Percentiles rank a stretch among this genome's conserved stretches.
These are phyloP conservation scores for Etheostoma spectabile DNA, from an alignment of 2,113 vertebrate species.

Conservation along the genomic window DNA sequence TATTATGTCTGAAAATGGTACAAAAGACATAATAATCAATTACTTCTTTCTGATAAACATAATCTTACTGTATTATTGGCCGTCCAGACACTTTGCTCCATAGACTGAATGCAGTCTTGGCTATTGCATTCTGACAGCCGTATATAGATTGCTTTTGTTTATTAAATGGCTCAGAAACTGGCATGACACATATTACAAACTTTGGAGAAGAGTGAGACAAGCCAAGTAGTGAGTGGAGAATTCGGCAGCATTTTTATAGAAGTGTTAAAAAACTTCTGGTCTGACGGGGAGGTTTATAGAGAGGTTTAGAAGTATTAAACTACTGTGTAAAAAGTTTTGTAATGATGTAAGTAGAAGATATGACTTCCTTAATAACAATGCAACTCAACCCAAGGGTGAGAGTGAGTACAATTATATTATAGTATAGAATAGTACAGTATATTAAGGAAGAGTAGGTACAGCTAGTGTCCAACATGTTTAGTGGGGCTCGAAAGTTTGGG, in stretches of 20 bases:
- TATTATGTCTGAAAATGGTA: conserved; percentile 26
- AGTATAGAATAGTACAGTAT: no score
- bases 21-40: conserved; percentile 30
- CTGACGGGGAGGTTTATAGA: not conserved
- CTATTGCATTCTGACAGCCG: not conserved
- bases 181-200: not conserved
- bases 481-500: no score
- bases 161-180: conserved; percentile 6
- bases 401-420: not conserved
- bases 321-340: not conserved
- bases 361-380: not conserved
- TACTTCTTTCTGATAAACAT: conserved; percentile 48
- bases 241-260: not conserved
- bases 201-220: no score
- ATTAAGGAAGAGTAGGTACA: no score
- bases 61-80: conserved; percentile 36
- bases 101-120: not conserved
- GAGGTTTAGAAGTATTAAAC: not conserved
- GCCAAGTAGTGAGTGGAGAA: not conserved
- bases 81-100: not conserved
- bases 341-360: not conserved
- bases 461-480: no score
- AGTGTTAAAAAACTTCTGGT: not conserved
- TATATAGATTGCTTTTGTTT: not conserved
- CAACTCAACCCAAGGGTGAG: not conserved